These are phyloP conservation scores for Conopomorpha cramerella DNA, from an alignment of 1,140 invertebrate species.

Conservation along the genomic window DNA sequence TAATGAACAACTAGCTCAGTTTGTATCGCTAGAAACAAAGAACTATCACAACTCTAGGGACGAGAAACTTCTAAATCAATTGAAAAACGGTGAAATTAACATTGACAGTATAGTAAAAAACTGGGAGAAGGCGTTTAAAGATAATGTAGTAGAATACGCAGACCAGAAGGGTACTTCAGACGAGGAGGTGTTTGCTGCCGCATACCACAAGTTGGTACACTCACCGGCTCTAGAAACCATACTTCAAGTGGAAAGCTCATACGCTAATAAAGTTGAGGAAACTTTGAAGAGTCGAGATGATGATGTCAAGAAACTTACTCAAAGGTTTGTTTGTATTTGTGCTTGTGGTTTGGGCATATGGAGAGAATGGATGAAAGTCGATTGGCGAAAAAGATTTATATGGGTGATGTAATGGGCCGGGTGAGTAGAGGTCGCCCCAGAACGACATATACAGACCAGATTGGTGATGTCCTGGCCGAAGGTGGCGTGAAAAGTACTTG, in stretches of 20 bases:
- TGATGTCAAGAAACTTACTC: constrained; percentile 67
- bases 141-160: constrained; percentile 65
- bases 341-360: too few species aligned
- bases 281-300: constrained; percentile 69
- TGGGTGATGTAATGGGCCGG: too few species aligned
- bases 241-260: constrained; percentile 77
- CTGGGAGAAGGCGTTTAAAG: constrained; percentile 51
- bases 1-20: constrained; percentile 50
- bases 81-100: constrained; percentile 38
- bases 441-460: too few species aligned
- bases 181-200: constrained; percentile 77
- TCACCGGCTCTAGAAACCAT: constrained; percentile 80
- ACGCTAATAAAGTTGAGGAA: constrained; percentile 72
- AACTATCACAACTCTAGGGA: constrained; percentile 62
- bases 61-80: constrained; percentile 54
- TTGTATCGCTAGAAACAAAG: constrained; percentile 57
- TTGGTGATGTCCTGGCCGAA: too few species aligned
- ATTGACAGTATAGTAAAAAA: constrained; percentile 45
- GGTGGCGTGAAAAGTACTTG: too few species aligned
- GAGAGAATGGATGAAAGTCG: too few species aligned
- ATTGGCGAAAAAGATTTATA: too few species aligned
- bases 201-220: constrained; percentile 82
- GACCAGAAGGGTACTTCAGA: constrained; percentile 73
- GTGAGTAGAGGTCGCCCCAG: too few species aligned
- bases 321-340: too few species aligned